Evolutionary conservation across 2,797 vertebrate genomes (phyloP), one percentile per base, ranked within the genome.

Genomic region (Gobionotothen gibberifrons): DNA sequence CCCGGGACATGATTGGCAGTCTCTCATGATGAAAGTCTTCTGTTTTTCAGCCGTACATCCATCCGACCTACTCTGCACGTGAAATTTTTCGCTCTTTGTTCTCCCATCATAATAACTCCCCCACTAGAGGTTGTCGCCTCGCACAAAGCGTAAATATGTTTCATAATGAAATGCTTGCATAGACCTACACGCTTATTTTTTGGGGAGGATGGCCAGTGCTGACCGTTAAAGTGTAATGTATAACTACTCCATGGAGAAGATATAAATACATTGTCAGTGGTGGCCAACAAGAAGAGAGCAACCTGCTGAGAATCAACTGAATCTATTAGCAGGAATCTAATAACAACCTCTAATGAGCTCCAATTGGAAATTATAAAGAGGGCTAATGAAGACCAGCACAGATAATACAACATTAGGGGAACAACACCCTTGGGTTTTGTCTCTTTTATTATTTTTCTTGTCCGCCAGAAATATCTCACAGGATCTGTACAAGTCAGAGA

Each of bases 301-400:
- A 79, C 86, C 74, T 88, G 83, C 84, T 69, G 87, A 75, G 76
- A 71, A 80, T 78, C 76, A 80, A 81, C 71, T 81, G 83, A 60
- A 87, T 82, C 78, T 81, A 87, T 85, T 84, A 81, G 74, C 76
- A 77, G 32, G 64, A 83, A 81, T 84, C 70, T 83, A 87, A 87
- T 90, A 76, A 76, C 83, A 70, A 69, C 79, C 78, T 85, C 68
- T 86, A 82, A 89, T 81, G 69, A 87, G 79, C 83, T 88, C 85
- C 87, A 82, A 42, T 3, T 87, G 74, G 81, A 90, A 83, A 61
- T 86, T 81, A 87, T 85, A 85, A 89, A 69, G 52, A 57, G 39
- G 48, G 47, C 74, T 86, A 69, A 88, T 84, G 79, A 73, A 82
- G 83, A 82, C 9, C 29, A 62, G 57, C 12, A 67, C 52, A 47